Conservation (phyloP, 2,113 vertebrate genomes). For the Bos javanicus region DNA sequence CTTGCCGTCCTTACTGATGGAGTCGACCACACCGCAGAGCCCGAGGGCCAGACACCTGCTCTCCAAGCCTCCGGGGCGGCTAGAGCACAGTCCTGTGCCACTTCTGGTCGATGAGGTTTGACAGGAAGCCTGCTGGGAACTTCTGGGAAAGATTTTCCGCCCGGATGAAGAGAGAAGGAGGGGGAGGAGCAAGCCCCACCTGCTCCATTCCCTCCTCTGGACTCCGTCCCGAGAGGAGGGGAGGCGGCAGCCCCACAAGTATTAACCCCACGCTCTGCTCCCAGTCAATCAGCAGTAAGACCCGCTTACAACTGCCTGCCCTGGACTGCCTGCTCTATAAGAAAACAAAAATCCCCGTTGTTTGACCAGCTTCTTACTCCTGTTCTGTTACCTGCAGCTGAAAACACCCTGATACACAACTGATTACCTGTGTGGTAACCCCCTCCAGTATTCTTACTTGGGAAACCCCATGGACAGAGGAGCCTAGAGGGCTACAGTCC, state of each 20-base stretch:
- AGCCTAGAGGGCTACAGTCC: not conserved
- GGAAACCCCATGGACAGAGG: not conserved
- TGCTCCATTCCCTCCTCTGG: not conserved
- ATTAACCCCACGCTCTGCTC: not conserved
- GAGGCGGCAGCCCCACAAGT: not conserved
- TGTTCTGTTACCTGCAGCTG: not conserved
- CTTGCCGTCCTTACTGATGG: not conserved
- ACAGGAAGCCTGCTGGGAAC: not conserved
- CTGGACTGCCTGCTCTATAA: not conserved
- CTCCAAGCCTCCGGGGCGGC: not conserved
- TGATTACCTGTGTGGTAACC: not conserved
- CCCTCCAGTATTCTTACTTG: not conserved
- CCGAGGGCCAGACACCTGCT: not conserved
- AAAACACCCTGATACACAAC: not conserved
- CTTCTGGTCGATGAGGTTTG: not conserved
- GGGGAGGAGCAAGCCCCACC: not conserved
- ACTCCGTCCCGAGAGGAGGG: not conserved
- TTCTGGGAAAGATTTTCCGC: not conserved
- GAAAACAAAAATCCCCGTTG: not conserved
- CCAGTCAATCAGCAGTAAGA: not conserved
- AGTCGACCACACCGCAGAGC: not conserved
- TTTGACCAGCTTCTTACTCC: not conserved
- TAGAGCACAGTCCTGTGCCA: not conserved
- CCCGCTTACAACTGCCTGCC: not conserved
- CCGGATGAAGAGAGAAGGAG: not conserved